These are phyloP conservation scores for Eunapius fragilis DNA, from an alignment of 37 sponge, comb jelly and placozoan genomes.

Conservation along the genomic window DNA sequence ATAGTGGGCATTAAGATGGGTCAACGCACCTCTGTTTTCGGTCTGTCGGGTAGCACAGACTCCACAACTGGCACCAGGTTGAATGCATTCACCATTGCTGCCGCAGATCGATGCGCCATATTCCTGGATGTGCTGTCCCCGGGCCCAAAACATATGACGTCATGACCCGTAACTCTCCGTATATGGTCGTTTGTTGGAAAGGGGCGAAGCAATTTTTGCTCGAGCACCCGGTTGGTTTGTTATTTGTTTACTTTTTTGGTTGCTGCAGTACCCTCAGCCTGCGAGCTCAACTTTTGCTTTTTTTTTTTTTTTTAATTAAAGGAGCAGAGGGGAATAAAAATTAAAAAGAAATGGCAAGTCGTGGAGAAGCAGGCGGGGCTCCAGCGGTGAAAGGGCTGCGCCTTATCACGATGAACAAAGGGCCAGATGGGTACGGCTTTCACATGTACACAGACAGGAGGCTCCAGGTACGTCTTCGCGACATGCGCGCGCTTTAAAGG, in stretches of 20 bases:
- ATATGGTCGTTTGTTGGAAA: not conserved
- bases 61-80: conserved; percentile 80
- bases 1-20: not conserved
- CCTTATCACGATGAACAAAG: conserved; percentile 40
- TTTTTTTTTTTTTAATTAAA: not conserved
- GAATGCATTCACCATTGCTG: conserved; percentile 49
- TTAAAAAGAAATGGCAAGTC: not conserved
- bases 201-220: not conserved
- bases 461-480: conserved; percentile 21
- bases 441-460: conserved; percentile 81
- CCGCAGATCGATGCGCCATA: not conserved
- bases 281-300: not conserved
- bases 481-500: too few species aligned
- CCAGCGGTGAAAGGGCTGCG: conserved; percentile 55
- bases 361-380: conserved; percentile 34
- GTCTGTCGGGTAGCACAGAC: conserved; percentile 55
- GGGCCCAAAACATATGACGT: not conserved
- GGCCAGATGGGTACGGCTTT: conserved; percentile 72
- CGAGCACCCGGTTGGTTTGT: not conserved
- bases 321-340: not conserved
- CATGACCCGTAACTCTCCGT: not conserved
- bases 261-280: not conserved
- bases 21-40: conserved; percentile 66
- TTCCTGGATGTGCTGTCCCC: not conserved
- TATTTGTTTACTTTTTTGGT: not conserved